Conservation (phyloP, 2,888 invertebrate species). For the Harpalus rubripes region DNA sequence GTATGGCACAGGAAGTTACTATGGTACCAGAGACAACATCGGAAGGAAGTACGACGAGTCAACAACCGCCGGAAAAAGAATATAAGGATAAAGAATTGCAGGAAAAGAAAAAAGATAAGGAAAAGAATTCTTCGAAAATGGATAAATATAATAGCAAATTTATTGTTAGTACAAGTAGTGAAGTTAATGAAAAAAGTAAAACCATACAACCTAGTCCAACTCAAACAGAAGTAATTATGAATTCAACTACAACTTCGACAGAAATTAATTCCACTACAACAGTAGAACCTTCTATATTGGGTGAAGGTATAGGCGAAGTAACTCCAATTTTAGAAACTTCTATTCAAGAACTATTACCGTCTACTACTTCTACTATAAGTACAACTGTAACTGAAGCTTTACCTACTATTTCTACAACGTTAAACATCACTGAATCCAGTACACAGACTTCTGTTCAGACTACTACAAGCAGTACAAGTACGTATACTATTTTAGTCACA, state of each 20-base stretch:
- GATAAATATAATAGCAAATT: conserved; percentile 72
- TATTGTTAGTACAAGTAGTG: conserved; percentile 65
- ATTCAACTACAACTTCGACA: conserved; percentile 51
- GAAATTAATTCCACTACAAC: conserved; percentile 29
- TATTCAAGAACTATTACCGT: conserved; percentile 74
- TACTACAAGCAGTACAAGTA: conserved; percentile 45
- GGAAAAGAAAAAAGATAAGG: conserved; percentile 74
- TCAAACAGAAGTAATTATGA: conserved; percentile 62
- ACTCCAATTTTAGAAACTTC: conserved; percentile 76
- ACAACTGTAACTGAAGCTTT: conserved; percentile 77
- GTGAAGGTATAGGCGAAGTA: conserved; percentile 70
- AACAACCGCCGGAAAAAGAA: conserved; percentile 68
- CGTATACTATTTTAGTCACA: not conserved
- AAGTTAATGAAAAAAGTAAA: conserved; percentile 63
- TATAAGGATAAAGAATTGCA: conserved; percentile 68
- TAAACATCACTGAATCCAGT: conserved; percentile 70
- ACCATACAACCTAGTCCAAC: conserved; percentile 54
- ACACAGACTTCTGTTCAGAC: not conserved
- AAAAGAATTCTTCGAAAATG: conserved; percentile 74
- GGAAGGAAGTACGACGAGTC: conserved; percentile 69
- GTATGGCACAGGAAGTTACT: conserved; percentile 70
- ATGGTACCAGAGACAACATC: conserved; percentile 69
- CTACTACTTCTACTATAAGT: conserved; percentile 67
- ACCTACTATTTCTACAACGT: conserved; percentile 71
- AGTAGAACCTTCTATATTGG: conserved; percentile 50